These are phyloP conservation scores for Rutilus rutilus DNA, from an alignment of 2,113 vertebrate species.

Conservation along the genomic window DNA sequence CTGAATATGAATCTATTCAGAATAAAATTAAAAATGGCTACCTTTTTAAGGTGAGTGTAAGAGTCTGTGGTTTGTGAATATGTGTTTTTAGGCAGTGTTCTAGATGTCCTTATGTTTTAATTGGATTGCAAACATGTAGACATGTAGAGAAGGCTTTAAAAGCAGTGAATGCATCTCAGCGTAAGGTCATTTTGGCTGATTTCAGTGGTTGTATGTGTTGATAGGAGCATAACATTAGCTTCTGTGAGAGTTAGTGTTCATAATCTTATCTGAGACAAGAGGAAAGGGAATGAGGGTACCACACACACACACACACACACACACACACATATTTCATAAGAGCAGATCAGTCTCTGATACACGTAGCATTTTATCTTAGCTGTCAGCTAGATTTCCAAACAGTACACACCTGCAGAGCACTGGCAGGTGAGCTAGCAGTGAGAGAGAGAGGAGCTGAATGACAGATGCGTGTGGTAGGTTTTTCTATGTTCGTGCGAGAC, in stretches of 20 bases:
- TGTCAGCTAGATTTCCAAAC: slow-evolving; percentile 64
- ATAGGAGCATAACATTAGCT: neutral
- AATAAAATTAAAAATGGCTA: slow-evolving; percentile 96
- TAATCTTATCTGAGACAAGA: slow-evolving; percentile 14
- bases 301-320: neutral
- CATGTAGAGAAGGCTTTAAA: neutral
- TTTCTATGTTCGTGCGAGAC: slow-evolving; percentile 58
- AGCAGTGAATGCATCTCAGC: neutral
- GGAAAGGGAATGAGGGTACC: neutral
- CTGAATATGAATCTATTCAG: slow-evolving; percentile 91
- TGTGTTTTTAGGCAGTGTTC: neutral
- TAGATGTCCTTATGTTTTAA: neutral
- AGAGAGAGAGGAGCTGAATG: slow-evolving; percentile 37
- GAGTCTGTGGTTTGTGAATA: neutral
- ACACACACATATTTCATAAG: slow-evolving; percentile 61
- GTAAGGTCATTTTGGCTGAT: neutral
- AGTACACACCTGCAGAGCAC: slow-evolving; percentile 57
- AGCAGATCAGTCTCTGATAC: slow-evolving; percentile 55
- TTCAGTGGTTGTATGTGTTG: neutral
- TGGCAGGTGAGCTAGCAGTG: slow-evolving; percentile 62
- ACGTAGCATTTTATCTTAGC: slow-evolving; percentile 65
- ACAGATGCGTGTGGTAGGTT: slow-evolving; percentile 60
- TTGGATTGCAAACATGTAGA: neutral
- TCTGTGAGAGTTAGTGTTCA: slow-evolving; percentile 3
- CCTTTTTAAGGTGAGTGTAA: slow-evolving; percentile 88